phyloP scores from a whole-genome alignment of 2,888 invertebrate genomes.

The Helleia helle region DNA sequence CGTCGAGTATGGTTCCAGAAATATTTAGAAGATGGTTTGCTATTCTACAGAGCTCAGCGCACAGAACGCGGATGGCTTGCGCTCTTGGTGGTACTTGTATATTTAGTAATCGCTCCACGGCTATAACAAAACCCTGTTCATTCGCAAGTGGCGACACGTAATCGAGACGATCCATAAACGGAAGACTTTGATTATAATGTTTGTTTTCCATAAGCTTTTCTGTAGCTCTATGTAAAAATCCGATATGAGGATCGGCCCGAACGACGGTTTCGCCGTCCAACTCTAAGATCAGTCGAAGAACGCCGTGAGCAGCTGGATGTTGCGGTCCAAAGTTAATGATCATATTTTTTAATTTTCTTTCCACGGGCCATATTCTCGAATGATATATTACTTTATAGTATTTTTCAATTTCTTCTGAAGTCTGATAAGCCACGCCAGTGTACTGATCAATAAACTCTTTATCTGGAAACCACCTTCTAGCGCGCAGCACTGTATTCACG shows the following conservation, averaged over 20 bases:
- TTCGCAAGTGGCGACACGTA: slow-evolving; percentile 90
- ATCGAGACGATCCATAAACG: slow-evolving; percentile 91
- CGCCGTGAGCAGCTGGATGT: slow-evolving; percentile 94
- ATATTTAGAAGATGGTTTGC: slow-evolving; percentile 87
- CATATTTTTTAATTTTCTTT: slow-evolving; percentile 77
- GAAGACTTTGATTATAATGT: slow-evolving; percentile 87
- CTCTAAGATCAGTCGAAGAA: slow-evolving; percentile 84
- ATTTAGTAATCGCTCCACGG: slow-evolving; percentile 87
- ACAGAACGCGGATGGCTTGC: slow-evolving; percentile 85
- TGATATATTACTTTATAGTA: slow-evolving; percentile 46
- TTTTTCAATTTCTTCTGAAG: slow-evolving; percentile 53
- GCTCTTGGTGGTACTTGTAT: slow-evolving; percentile 84
- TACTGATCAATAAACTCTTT: slow-evolving; percentile 71
- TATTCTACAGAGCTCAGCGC: slow-evolving; percentile 84
- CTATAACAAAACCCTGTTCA: slow-evolving; percentile 84
- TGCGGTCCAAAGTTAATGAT: slow-evolving; percentile 90
- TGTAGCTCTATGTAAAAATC: slow-evolving; percentile 89
- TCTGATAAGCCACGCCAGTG: slow-evolving; percentile 72
- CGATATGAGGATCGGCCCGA: slow-evolving; percentile 88
- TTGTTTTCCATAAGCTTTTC: slow-evolving; percentile 94
- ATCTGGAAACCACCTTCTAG: slow-evolving; percentile 78
- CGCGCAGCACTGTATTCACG: slow-evolving; percentile 27
- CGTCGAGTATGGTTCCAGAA: slow-evolving; percentile 83
- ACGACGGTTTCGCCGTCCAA: slow-evolving; percentile 88
- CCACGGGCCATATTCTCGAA: slow-evolving; percentile 50